Conservation (phyloP, 2,888 invertebrate genomes). For the Aradus depressus region DNA sequence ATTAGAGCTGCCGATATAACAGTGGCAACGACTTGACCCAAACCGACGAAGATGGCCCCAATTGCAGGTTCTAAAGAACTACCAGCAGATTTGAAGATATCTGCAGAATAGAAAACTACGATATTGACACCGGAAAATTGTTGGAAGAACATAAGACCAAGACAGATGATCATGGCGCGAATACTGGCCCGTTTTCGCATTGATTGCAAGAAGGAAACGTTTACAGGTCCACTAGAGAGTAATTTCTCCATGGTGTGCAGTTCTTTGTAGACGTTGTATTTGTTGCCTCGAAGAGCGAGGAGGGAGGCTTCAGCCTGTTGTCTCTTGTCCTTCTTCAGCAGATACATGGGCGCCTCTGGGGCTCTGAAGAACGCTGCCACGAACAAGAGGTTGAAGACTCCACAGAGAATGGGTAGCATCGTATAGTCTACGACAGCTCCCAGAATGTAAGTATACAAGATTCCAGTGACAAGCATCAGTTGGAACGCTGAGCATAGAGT, state of each 20-base stretch:
- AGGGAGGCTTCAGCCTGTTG: slow-evolving; percentile 34
- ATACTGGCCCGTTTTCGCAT: slow-evolving; percentile 51
- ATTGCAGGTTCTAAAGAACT: slow-evolving; percentile 51
- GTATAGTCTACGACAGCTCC: slow-evolving; percentile 62
- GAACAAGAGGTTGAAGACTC: slow-evolving; percentile 52
- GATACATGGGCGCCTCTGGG: slow-evolving; percentile 52
- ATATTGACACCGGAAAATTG: slow-evolving; percentile 76
- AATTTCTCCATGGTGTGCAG: slow-evolving; percentile 34
- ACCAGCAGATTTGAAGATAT: slow-evolving; percentile 64
- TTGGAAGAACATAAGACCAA: slow-evolving; percentile 74
- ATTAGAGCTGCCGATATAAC: slow-evolving; percentile 56
- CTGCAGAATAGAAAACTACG: slow-evolving; percentile 67
- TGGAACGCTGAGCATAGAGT: slow-evolving; percentile 74
- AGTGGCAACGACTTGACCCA: slow-evolving; percentile 62
- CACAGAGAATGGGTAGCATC: slow-evolving; percentile 54
- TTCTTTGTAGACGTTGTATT: slow-evolving; percentile 52
- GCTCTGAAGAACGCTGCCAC: slow-evolving; percentile 54
- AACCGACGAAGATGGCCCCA: slow-evolving; percentile 64
- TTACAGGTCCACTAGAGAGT: slow-evolving; percentile 33
- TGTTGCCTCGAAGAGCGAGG: slow-evolving; percentile 54
- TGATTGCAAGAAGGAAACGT: slow-evolving; percentile 46
- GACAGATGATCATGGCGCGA: slow-evolving; percentile 59
- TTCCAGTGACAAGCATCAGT: slow-evolving; percentile 65
- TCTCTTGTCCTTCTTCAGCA: slow-evolving; percentile 23
- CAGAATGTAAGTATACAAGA: slow-evolving; percentile 60